Percentiles rank a stretch among this genome's conserved stretches.
Conservation (phyloP, 2,888 invertebrate species). For the Diplazon laetatorius region DNA sequence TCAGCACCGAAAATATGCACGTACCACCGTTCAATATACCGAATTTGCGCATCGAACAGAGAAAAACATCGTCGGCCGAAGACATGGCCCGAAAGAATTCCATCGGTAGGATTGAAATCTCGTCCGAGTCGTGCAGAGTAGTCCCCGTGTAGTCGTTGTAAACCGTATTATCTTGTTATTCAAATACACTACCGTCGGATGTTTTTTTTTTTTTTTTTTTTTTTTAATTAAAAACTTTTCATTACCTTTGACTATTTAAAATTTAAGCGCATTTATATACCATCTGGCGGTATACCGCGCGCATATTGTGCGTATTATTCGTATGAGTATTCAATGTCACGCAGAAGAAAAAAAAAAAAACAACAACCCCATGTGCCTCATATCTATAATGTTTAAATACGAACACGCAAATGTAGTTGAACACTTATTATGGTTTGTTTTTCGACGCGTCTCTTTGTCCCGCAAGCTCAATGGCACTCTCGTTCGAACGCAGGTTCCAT, state of each 20-base stretch:
- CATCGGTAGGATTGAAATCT: constrained; percentile 84
- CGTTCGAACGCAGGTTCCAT: constrained; percentile 75
- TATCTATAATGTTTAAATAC: constrained; percentile 28
- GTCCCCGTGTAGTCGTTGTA: constrained; percentile 60
- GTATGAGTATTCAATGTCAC: no score
- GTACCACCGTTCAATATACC: constrained; percentile 94
- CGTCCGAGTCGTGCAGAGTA: constrained; percentile 59
- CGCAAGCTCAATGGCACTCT: constrained; percentile 64
- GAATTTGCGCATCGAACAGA: constrained; percentile 92
- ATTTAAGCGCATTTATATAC: no score
- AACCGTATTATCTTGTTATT: constrained; percentile 54
- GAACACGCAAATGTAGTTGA: constrained; percentile 61
- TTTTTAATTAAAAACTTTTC: no score
- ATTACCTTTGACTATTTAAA: no score
- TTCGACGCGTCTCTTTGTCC: constrained; percentile 63
- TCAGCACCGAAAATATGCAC: constrained; percentile 93
- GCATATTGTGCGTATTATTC: no score
- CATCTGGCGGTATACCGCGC: no score
- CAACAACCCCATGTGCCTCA: constrained; percentile 24
- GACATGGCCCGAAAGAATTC: constrained; percentile 96
- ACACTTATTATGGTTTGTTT: constrained; percentile 64
- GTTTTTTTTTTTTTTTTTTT: no score
- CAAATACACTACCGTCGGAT: no score
- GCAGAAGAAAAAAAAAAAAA: constrained; percentile 19
- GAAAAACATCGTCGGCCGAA: constrained; percentile 95